Base-by-base conservation (phyloP, 2,113 vertebrate species). In the Sclerurus mexicanus region DNA sequence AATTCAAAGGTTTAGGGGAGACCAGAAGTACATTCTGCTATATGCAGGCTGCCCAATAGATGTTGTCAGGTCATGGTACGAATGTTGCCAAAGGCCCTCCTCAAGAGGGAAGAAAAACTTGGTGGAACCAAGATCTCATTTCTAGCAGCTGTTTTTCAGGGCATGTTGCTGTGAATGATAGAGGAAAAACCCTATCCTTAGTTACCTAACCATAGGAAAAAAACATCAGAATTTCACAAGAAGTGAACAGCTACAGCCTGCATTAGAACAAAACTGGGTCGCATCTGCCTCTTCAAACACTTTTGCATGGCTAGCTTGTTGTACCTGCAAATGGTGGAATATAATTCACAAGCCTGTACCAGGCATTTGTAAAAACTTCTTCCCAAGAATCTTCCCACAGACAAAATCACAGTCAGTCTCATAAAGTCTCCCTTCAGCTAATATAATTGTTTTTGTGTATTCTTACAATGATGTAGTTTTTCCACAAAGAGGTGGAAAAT, bases 401-500 rank as follows among this genome's bases (percentile, higher is more conserved):
- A 55, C 64, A 81, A 88, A 88, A 81, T 84, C 68, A 62, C 17
- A 84, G 59, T 49, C 35, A 77, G 53, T 81, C 39, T 90, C 19
- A 59, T 90, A 74, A 80, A 84, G 80, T 44, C 30, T 85, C 68
- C 90, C 52, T 78, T 78, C 84, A 92, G 44, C 62, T 89, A 93
- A 83, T 92, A 37, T 42, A 9, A 82, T 55, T 81, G 82, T 33
- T 92, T 90, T 85, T 89, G 87, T 91, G 84, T 94, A 89, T 91
- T 94, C 76, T 95, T 89, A 69, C 42, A 81, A 6, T 93, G 89
- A 95, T 63, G 68, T 40, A 7, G 24, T 84, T 96, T 95, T 93
- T 92, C 91, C 76, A 92, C 56, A 63, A 77, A 95, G 89, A 81
- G 66, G 55, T 90, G 76, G 86, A 96, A 92, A 96, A 92, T 14